Base-by-base conservation (phyloP, 1,140 invertebrate species). In the Caenorhabditis inopinata region DNA sequence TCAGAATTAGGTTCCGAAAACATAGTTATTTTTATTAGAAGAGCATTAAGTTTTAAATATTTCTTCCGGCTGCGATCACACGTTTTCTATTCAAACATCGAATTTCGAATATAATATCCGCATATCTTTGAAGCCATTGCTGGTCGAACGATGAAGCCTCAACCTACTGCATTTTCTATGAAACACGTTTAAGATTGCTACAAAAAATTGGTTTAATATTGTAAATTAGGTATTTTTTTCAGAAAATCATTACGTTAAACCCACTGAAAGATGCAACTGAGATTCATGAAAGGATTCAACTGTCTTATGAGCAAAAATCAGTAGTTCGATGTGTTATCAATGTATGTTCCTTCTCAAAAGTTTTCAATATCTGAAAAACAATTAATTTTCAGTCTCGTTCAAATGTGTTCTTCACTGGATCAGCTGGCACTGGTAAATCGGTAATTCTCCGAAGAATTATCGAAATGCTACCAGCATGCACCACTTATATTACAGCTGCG, bases 391-490 rank as follows among this genome's bases (percentile, higher is more conserved):
- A 1, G 58, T 42, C 32, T 21, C 58, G 58, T 18, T 91, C 91
- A 51, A 97, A 93, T 90, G 90, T 97, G 3, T 97, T 97, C 89
- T 97, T 96, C 83, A 97, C 95, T 4, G 93, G 93, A 0, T 95
- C 94, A 89, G 96, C 95, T n/a, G 95, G 95, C 0, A 97, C 95
- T n/a, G 95, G 95, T 0, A 97, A 97, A 89, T 96, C 94, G 78
- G 95, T 93, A 87, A 87, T 97, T 9, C 89, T 97, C 18, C 92
- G 92, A 73, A 92, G 92, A 85, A 95, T 96, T 74, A 93, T 96
- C 46, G 92, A 92, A 48, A 92, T 93, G 32, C 88, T 97, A 42
- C 94, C 95, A n/a, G 95, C 95, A 1, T 93, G 96, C 87, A 92
- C 92, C 11, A 96, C 95, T 4, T 92, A 93, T 84, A 92, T 94